Evolutionary conservation across 1,140 invertebrate genomes (phyloP), one percentile per base, ranked within the genome.

Genomic region (Cyclina sinensis): DNA sequence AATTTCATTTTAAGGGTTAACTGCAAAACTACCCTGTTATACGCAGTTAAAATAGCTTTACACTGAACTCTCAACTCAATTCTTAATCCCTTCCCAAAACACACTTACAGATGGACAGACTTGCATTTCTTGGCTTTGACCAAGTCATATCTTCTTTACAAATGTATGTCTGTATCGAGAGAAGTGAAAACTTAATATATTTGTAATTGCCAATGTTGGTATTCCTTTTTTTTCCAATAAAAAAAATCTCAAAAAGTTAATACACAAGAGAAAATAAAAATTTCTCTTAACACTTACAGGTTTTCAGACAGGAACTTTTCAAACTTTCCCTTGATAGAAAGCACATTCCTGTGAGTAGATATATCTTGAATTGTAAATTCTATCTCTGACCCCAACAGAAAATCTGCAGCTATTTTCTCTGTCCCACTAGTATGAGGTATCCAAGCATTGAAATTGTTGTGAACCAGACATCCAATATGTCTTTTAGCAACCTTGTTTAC

Each of bases 401-500:
- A 27, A 46, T 88, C 21, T 12, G 46, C 14, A n/a, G 46, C 32
- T 21, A 46, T 21, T 83, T 76, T 68, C 48, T 74, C 35, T 35
- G 30, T 83, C 3, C 4, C 62, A 24, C 27, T 16, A 12, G 86
- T 39, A 9, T 43, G 24, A 11, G 78, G 88, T 35, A 93, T 73
- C n/a, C 92, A 93, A 0, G 90, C 93, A 88, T 94, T 94, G 43
- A 94, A 93, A 73, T 90, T 87, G 16, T 84, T 57, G 54, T 94
- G 93, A 14, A 94, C 92, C 24, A 94, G 79, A 84, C 91, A 90
- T 16, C 93, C 93, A 79, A 94, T 73, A 86, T 94, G 93, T 54
- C 88, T 83, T 43, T 90, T 89, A 62, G 91, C 89, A 39, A 91
- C 84, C 76, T 94, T 93, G 87, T 94, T 93, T 4, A 94, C 90